Base-by-base conservation (phyloP, 2,888 invertebrate species). In the Tricholauxania praeusta region DNA sequence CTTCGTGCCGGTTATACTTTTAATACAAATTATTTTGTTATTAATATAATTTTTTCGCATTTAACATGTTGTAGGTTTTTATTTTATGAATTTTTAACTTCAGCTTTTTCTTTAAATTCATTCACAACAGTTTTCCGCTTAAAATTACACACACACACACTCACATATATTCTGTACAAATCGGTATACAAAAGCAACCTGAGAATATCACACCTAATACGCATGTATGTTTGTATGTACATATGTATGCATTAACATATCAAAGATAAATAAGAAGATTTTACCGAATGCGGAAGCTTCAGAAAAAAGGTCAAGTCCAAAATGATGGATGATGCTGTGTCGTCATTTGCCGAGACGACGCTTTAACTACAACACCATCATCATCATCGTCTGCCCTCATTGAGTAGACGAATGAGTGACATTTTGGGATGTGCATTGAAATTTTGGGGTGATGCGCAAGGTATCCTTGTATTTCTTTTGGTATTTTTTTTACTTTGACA, bases 221-320 rank as follows among this genome's bases (percentile, higher is more conserved):
- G n/a, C n/a, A n/a, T 39, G 39, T 10, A 47, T 28, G 63, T 72
- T 7, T 59, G 15, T 8, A 47, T 39, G 66, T 72, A 5, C 52
- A 12, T 12, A 65, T 28, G 49, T 57, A 48, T 49, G 17, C 15
- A 63, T 52, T 48, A 28, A 17, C 6, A 19, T 17, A 39, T 39
- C 39, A 65, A 39, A 22, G 14, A 49, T 17, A 64, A 12, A 64
- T 64, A 64, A 51, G 51, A 39, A 39, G 39, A 39, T 52, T 51
- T 10, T 63, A 48, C 22, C 48, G 57, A 32, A 55, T 59, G 78
- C 80, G 79, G 78, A 79, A 83, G 81, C 78, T 82, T 80, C 77
- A 76, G 71, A 78, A 85, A 86, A 87, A 87, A 87, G 87, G 87
- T 87, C 87, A 87, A 86, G 84, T 85, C 85, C 82, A 82, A 82